A percentile compares a stretch with the other conserved stretches of the same genome.
These are phyloP conservation scores for Drosophila gaucha DNA, from an alignment of 2,888 invertebrate genomes.

Conservation along the genomic window DNA sequence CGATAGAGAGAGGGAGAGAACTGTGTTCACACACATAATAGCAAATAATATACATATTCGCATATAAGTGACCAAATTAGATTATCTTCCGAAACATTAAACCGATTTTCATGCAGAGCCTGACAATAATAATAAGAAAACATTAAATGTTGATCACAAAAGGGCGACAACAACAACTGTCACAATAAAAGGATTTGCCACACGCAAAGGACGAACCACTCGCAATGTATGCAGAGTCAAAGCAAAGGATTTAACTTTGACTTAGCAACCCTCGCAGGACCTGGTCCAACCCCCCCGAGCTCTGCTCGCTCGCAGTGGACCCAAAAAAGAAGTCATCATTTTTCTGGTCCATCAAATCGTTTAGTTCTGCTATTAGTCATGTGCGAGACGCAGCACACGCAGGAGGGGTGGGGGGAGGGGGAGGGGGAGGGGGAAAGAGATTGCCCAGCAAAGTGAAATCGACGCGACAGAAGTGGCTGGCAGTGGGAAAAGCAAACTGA, in stretches of 20 bases:
- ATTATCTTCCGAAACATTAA: conserved; percentile 84
- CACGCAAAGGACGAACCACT: conserved; percentile 39
- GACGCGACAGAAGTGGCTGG: conserved; percentile 66
- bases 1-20: background rate
- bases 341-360: conserved; percentile 84
- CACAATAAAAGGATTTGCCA: conserved; percentile 76
- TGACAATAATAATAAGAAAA: conserved; percentile 70
- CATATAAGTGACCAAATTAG: conserved; percentile 85
- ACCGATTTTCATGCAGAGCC: conserved; percentile 71
- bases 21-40: conserved; percentile 64
- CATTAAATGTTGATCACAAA: conserved; percentile 79
- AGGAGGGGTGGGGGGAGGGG: background rate
- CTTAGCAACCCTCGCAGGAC: conserved; percentile 55
- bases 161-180: conserved; percentile 67
- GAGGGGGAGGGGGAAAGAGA: conserved; percentile 12
- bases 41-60: conserved; percentile 81
- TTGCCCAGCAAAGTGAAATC: conserved; percentile 69
- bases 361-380: conserved; percentile 84
- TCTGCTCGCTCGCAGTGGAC: conserved; percentile 6
- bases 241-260: conserved; percentile 59
- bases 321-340: conserved; percentile 83
- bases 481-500: conserved; percentile 63
- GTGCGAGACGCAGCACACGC: conserved; percentile 45
- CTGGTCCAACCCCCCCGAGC: background rate
- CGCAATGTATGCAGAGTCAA: conserved; percentile 34